Percentiles rank a stretch among this genome's conserved stretches.
These are phyloP conservation scores for Porphyrio hochstetteri DNA, from an alignment of 2,113 vertebrate species.

Conservation along the genomic window DNA sequence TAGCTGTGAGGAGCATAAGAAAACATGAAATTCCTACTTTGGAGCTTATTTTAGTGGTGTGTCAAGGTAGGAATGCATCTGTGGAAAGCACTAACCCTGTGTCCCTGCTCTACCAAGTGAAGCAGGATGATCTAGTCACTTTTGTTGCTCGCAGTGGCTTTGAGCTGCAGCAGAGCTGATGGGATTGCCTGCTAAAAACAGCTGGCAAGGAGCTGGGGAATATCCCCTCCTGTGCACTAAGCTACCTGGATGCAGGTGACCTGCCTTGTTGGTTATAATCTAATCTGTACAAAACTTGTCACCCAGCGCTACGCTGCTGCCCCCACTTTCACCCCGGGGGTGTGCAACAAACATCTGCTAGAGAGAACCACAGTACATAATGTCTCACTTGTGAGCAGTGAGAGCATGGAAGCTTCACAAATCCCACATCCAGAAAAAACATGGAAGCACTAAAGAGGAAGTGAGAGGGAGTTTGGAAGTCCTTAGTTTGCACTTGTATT, in stretches of 20 bases:
- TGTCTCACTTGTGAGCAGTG: neutral
- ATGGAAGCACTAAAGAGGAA: neutral
- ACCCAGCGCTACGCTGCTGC: neutral
- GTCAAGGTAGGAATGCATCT: neutral
- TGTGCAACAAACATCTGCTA: neutral
- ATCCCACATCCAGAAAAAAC: neutral
- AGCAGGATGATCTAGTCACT: neutral
- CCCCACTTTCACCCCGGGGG: neutral
- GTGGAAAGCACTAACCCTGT: rapidly evolving
- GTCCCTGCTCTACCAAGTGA: neutral
- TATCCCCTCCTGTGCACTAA: neutral
- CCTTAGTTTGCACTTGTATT: neutral
- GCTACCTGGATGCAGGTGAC: neutral
- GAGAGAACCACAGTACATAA: neutral
- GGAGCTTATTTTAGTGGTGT: neutral
- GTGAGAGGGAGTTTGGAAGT: neutral
- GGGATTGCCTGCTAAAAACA: neutral
- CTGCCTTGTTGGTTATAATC: neutral
- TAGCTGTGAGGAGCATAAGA: neutral
- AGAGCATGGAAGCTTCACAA: neutral
- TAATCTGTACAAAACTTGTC: neutral
- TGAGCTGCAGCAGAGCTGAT: neutral
- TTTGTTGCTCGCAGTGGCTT: neutral
- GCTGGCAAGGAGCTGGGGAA: neutral
- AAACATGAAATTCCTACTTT: rapidly evolving